A percentile compares a stretch with the other conserved stretches of the same genome.
These are phyloP conservation scores for Drosophila bunnanda DNA, from an alignment of 2,888 invertebrate genomes.

Conservation along the genomic window DNA sequence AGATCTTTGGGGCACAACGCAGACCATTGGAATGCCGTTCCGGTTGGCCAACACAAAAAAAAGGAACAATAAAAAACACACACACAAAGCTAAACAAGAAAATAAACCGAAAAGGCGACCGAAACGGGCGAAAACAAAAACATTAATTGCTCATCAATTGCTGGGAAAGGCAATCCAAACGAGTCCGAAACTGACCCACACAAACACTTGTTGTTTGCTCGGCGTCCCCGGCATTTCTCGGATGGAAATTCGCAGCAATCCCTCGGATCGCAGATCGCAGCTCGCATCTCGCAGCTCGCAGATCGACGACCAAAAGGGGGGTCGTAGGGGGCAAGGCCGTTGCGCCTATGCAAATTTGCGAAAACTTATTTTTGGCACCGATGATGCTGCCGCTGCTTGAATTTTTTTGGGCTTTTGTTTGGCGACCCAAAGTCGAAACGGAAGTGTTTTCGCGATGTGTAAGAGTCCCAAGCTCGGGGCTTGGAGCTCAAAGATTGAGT, in stretches of 20 bases:
- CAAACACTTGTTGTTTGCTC: constrained; percentile 54
- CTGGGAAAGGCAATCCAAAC: constrained; percentile 40
- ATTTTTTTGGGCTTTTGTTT: constrained; percentile 11
- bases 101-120: constrained; percentile 9
- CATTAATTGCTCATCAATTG: constrained; percentile 63
- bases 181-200: constrained; percentile 64
- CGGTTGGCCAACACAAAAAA: constrained; percentile 21
- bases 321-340: background rate
- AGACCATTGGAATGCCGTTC: constrained; percentile 43
- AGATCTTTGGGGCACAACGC: constrained; percentile 22
- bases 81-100: background rate
- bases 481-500: background rate
- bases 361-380: constrained; percentile 63
- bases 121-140: constrained; percentile 29
- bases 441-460: constrained; percentile 78
- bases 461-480: constrained; percentile 47
- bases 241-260: constrained; percentile 3
- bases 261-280: background rate
- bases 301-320: no score
- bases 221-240: constrained; percentile 9
- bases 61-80: background rate
- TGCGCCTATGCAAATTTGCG: constrained; percentile 32
- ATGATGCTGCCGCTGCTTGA: constrained; percentile 16
- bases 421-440: constrained; percentile 57
- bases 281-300: no score